These are phyloP conservation scores for Monochamus alternatus DNA, from an alignment of 2,888 invertebrate genomes.

Conservation along the genomic window DNA sequence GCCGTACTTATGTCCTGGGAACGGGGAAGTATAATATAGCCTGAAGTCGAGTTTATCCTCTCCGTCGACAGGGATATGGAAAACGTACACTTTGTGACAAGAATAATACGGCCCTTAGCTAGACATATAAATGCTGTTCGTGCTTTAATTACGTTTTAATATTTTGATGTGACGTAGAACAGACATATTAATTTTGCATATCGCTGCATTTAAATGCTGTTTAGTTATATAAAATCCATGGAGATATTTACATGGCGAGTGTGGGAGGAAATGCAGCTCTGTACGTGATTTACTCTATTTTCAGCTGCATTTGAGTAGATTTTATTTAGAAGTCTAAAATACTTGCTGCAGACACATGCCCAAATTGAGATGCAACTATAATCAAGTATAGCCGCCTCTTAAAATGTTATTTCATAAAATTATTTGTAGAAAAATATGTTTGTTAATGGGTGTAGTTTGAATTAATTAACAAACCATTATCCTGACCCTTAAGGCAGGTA, in stretches of 20 bases:
- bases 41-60: constrained; percentile 4
- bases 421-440: too few species aligned
- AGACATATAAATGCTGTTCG: constrained; percentile 15
- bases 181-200: constrained; percentile 31
- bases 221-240: constrained; percentile 13
- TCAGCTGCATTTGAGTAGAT: not conserved
- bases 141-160: constrained; percentile 32
- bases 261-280: constrained; percentile 15
- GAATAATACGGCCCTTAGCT: constrained; percentile 5
- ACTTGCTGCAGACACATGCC: not conserved
- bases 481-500: too few species aligned
- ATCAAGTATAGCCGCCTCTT: too few species aligned
- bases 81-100: constrained; percentile 18
- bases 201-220: constrained; percentile 24
- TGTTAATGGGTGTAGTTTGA: too few species aligned
- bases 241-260: constrained; percentile 15
- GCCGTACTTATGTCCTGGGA: not conserved
- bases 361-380: too few species aligned
- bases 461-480: too few species aligned
- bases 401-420: too few species aligned
- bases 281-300: not conserved
- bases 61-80: constrained; percentile 11
- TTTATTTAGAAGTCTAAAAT: constrained; percentile 1
- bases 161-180: constrained; percentile 32
- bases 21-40: not conserved